Conservation (phyloP, 2,113 vertebrate genomes). For the Penelope pileata region DNA sequence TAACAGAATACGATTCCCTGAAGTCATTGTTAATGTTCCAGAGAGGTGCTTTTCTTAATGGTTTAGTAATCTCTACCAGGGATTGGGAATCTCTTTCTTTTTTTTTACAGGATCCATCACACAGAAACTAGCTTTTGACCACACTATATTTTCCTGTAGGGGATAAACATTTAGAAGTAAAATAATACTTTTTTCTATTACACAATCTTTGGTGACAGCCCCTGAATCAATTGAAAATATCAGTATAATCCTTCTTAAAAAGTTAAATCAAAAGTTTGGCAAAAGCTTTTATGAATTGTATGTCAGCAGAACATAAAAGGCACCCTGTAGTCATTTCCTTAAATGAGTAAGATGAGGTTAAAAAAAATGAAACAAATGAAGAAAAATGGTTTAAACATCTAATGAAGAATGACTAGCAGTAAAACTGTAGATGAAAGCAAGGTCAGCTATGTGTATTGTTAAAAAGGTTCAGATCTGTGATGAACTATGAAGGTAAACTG, state of each 20-base stretch:
- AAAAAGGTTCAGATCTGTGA: background rate
- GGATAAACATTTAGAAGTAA: background rate
- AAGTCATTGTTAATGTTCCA: background rate
- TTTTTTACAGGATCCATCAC: background rate
- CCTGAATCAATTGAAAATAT: background rate
- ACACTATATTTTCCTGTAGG: background rate
- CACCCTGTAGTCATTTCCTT: background rate
- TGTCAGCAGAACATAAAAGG: background rate
- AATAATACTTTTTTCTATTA: background rate
- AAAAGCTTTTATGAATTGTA: background rate
- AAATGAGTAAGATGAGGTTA: background rate
- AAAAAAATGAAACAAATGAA: background rate
- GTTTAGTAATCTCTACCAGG: background rate
- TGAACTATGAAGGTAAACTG: background rate
- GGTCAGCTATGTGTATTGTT: background rate
- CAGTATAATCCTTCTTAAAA: background rate
- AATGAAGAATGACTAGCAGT: background rate
- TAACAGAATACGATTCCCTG: background rate
- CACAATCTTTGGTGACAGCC: background rate
- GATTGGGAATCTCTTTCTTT: background rate
- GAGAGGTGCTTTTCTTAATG: background rate
- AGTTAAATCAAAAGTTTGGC: background rate
- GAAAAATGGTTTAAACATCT: rapidly evolving
- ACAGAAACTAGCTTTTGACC: background rate
- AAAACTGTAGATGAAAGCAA: background rate